Evolutionary conservation across 2,113 vertebrate species (phyloP).

Genomic region (Rousettus leschenaultii): DNA sequence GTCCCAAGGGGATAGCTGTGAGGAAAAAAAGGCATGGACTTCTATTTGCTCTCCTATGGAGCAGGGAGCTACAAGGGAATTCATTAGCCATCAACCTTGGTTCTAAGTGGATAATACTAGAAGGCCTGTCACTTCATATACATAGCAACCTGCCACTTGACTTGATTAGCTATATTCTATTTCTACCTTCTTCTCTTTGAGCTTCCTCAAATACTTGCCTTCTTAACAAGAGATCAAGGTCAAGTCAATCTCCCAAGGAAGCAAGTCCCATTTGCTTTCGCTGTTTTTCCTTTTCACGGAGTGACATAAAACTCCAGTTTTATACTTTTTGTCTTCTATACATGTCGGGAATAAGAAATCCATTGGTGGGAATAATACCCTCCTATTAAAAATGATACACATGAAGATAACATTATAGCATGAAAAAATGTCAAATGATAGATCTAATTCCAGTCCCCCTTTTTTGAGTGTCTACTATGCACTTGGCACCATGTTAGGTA

Average conservation of each 20-base stretch:
- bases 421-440: slow-evolving; percentile 28
- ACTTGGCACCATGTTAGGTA: neutral
- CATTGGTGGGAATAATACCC: neutral
- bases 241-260: neutral
- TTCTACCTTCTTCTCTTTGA: neutral
- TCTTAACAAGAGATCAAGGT: slow-evolving; percentile 7
- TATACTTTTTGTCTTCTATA: neutral
- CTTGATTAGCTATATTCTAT: neutral
- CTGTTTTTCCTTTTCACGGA: slow-evolving; percentile 6
- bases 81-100: neutral
- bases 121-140: neutral
- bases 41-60: neutral
- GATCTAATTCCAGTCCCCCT: neutral
- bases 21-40: neutral
- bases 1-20: neutral
- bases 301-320: neutral
- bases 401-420: neutral
- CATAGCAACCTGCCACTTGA: neutral
- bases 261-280: neutral
- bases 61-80: neutral
- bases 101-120: neutral
- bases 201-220: slow-evolving; percentile 12
- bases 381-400: slow-evolving; percentile 6
- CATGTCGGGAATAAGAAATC: neutral
- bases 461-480: neutral